Evolutionary conservation across 2,888 invertebrate species (phyloP).

Genomic region (Hypsopygia costalis): DNA sequence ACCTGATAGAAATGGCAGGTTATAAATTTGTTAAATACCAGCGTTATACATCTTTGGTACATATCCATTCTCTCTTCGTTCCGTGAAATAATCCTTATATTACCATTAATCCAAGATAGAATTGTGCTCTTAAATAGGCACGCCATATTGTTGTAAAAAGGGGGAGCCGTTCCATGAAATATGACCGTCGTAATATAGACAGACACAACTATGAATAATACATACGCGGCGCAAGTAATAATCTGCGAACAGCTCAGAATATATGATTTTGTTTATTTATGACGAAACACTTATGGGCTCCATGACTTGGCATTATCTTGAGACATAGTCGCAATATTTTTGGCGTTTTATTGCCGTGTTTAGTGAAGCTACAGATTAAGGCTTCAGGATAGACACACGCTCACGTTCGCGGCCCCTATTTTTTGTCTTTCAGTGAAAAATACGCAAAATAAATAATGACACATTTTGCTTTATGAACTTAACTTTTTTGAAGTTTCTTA

Average conservation of each 20-base stretch:
- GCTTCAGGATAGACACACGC: neutral
- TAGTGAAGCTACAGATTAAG: too few relatives aligned
- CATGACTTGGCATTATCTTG: constrained; percentile 7
- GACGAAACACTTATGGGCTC: constrained; percentile 14
- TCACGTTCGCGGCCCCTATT: too few relatives aligned
- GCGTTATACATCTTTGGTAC: too few relatives aligned
- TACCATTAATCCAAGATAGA: constrained; percentile 4
- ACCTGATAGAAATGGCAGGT: too few relatives aligned
- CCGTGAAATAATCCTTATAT: too few relatives aligned
- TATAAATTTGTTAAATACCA: too few relatives aligned
- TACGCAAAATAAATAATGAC: too few relatives aligned
- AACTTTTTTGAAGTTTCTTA: too few relatives aligned
- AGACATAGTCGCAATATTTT: constrained; percentile 4
- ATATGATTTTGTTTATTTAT: constrained; percentile 37
- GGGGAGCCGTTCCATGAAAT: constrained; percentile 51
- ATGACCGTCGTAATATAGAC: constrained; percentile 51
- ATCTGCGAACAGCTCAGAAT: constrained; percentile 53
- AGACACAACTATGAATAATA: constrained; percentile 71
- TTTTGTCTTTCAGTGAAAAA: too few relatives aligned
- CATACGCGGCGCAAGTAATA: constrained; percentile 58
- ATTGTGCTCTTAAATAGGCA: constrained; percentile 15
- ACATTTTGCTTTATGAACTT: too few relatives aligned
- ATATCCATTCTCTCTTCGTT: too few relatives aligned
- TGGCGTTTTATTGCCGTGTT: constrained; percentile 12
- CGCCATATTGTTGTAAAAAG: constrained; percentile 36